Conservation (phyloP, 1,140 invertebrate genomes). For the Musca domestica region DNA sequence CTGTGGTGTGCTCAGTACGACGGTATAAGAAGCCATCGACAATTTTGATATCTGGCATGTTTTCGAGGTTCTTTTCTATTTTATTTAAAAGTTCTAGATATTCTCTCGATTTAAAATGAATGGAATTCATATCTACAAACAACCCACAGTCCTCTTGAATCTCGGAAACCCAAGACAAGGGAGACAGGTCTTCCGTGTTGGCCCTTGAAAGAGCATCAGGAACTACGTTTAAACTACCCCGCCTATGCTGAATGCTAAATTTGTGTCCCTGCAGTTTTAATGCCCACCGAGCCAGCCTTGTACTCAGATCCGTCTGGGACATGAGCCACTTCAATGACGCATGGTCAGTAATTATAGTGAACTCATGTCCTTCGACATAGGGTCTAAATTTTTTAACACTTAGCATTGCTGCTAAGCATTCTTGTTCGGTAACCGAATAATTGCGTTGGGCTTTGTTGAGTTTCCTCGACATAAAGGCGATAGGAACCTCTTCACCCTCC, state of each 20-base stretch:
- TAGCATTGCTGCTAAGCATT: no score
- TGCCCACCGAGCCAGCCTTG: background rate
- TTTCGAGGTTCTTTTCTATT: background rate
- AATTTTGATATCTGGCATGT: background rate
- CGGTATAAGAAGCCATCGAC: background rate
- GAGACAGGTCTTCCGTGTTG: background rate
- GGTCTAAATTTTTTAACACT: no score
- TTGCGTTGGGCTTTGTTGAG: no score
- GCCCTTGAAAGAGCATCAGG: background rate
- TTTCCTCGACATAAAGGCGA: no score
- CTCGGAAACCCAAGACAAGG: background rate
- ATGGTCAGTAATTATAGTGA: no score
- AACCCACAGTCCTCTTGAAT: background rate
- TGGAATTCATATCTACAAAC: background rate
- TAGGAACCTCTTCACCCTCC: no score
- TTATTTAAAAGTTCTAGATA: background rate
- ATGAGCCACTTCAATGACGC: no score
- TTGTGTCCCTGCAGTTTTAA: conserved; percentile 9
- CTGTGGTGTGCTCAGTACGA: no score
- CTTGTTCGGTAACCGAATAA: no score
- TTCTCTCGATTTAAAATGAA: background rate
- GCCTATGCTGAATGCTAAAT: no score
- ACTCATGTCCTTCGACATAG: no score
- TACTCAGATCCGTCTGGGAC: no score
- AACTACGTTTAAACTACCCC: conserved; percentile 6